Evolutionary conservation across 2,888 invertebrate genomes (phyloP).

Genomic region (Adela reaumurella): DNA sequence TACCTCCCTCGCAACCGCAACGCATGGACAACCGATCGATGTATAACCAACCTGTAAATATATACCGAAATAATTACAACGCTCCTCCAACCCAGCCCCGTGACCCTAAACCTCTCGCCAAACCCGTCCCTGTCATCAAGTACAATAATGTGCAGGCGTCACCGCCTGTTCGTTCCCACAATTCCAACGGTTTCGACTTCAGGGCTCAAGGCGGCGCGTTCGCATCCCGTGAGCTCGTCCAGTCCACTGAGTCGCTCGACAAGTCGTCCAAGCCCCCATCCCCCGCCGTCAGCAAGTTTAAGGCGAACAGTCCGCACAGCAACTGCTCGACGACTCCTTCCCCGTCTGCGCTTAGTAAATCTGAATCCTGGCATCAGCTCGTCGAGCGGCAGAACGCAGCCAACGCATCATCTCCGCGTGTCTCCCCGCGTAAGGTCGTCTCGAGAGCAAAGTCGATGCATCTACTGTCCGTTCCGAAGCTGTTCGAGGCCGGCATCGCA

Average conservation of each 20-base stretch:
- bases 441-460: slow-evolving; percentile 71
- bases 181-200: not conserved
- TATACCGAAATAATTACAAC: not conserved
- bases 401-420: slow-evolving; percentile 25
- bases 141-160: slow-evolving; percentile 4
- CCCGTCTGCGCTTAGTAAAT: slow-evolving; percentile 55
- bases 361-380: slow-evolving; percentile 79
- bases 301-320: slow-evolving; percentile 6
- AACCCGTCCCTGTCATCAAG: slow-evolving; percentile 18
- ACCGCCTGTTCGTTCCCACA: not conserved
- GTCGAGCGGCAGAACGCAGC: slow-evolving; percentile 34
- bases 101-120: slow-evolving; percentile 17
- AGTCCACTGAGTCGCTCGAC: slow-evolving; percentile 25
- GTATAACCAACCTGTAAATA: slow-evolving; percentile 1
- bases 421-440: slow-evolving; percentile 40
- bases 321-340: slow-evolving; percentile 11
- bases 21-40: not conserved
- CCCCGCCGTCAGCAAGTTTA: slow-evolving; percentile 12
- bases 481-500: slow-evolving; percentile 75
- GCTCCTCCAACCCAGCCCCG: slow-evolving; percentile 7
- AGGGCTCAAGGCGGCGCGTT: not conserved
- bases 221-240: slow-evolving; percentile 19
- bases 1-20: slow-evolving; percentile 5
- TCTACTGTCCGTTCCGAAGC: slow-evolving; percentile 68
- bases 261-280: slow-evolving; percentile 8